phyloP scores from a whole-genome alignment of 2,797 vertebrate species.

The Syngnathus rostellatus region DNA sequence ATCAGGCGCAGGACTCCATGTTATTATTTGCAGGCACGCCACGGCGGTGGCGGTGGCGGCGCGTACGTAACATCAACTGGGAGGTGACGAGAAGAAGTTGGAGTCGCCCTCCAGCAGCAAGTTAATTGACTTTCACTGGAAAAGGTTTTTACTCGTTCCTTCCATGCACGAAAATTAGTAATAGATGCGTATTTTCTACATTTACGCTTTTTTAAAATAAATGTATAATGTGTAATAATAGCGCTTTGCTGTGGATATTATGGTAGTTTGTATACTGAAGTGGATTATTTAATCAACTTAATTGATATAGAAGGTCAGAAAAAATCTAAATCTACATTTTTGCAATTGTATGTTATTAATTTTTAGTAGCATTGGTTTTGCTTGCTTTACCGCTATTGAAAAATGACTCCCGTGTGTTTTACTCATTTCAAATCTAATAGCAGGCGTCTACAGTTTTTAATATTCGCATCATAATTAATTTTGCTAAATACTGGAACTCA shows the following conservation, averaged over 20 bases:
- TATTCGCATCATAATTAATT: background rate
- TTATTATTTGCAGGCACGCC: slow-evolving; percentile 67
- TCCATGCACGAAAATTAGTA: background rate
- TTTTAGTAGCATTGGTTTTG: background rate
- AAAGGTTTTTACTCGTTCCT: background rate
- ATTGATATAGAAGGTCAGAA: background rate
- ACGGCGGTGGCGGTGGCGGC: slow-evolving; percentile 40
- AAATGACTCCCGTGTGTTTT: background rate
- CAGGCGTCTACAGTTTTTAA: background rate
- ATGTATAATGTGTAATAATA: background rate
- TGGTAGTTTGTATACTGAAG: background rate
- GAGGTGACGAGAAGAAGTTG: slow-evolving; percentile 48
- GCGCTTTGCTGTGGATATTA: background rate
- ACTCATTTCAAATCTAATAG: background rate
- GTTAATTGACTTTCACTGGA: slow-evolving; percentile 16
- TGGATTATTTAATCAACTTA: background rate
- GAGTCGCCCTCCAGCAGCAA: slow-evolving; percentile 20
- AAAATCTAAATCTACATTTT: background rate
- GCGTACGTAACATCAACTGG: slow-evolving; percentile 71
- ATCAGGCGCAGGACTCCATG: slow-evolving; percentile 71
- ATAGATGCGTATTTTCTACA: background rate
- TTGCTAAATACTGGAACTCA: background rate
- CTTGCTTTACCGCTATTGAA: background rate
- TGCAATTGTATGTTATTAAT: background rate
- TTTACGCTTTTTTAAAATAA: too few relatives aligned